Evolutionary conservation across 2,113 vertebrate genomes (phyloP).

Genomic region (Psittacus erithacus): DNA sequence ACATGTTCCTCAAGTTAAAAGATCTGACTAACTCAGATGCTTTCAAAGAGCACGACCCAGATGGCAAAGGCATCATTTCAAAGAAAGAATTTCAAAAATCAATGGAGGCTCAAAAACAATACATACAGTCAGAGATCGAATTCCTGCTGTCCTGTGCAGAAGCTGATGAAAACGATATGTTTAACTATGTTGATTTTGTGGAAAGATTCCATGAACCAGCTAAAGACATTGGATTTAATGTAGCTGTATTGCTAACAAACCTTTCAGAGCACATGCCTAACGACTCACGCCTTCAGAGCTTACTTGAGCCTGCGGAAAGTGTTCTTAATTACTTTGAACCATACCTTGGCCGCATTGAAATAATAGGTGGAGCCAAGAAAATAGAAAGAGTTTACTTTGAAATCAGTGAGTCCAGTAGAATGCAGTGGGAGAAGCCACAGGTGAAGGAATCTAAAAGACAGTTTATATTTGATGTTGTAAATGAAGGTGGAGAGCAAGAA

Average conservation of each 20-base stretch:
- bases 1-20: slow-evolving; percentile 99
- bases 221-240: slow-evolving; percentile 98
- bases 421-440: slow-evolving; percentile 98
- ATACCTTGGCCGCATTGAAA: slow-evolving; percentile 94
- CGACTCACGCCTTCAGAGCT: slow-evolving; percentile 88
- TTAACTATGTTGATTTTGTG: slow-evolving; percentile 95
- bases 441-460: slow-evolving; percentile 98
- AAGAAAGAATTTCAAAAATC: slow-evolving; percentile 99
- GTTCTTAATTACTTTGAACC: slow-evolving; percentile 97
- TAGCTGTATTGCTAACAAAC: slow-evolving; percentile 93
- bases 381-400: slow-evolving; percentile 98
- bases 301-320: slow-evolving; percentile 91
- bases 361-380: slow-evolving; percentile 96
- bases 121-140: slow-evolving; percentile 93
- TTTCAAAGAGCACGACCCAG: slow-evolving; percentile 93
- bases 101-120: slow-evolving; percentile 98
- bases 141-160: slow-evolving; percentile 94
- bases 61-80: slow-evolving; percentile 94
- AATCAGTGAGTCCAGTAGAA: slow-evolving; percentile 95
- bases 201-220: slow-evolving; percentile 95
- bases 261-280: slow-evolving; percentile 98
- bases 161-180: slow-evolving; percentile 97
- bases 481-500: slow-evolving; percentile 97
- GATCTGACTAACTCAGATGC: slow-evolving; percentile 94
- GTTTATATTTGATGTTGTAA: slow-evolving; percentile 99